These are phyloP conservation scores for Drosophila asahinai DNA, from an alignment of 1,140 invertebrate species.

Conservation along the genomic window DNA sequence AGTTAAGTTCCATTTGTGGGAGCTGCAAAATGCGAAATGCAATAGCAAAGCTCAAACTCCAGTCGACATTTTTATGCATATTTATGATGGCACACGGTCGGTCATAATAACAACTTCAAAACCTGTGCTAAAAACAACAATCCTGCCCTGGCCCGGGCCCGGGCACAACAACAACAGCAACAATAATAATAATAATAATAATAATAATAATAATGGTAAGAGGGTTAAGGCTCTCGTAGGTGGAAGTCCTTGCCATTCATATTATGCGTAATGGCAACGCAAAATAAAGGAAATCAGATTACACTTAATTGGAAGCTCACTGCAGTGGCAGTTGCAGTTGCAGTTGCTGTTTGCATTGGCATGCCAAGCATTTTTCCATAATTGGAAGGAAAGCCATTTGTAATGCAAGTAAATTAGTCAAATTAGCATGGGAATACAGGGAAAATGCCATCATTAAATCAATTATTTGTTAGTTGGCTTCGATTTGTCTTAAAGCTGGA, in stretches of 20 bases:
- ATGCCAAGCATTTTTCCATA: not conserved
- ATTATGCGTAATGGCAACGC: slow-evolving; percentile 40
- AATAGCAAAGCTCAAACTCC: slow-evolving; percentile 63
- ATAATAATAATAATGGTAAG: slow-evolving; percentile 15
- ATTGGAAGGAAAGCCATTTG: not conserved
- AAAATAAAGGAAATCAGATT: slow-evolving; percentile 7
- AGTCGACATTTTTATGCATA: slow-evolving; percentile 79
- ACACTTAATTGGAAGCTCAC: slow-evolving; percentile 12
- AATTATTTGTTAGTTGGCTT: not conserved
- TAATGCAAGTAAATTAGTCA: not conserved
- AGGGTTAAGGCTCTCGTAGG: slow-evolving; percentile 30
- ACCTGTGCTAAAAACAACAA: slow-evolving; percentile 7
- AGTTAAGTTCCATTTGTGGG: slow-evolving; percentile 61
- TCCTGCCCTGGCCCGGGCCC: not conserved
- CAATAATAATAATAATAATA: not conserved
- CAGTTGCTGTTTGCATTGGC: too few relatives aligned
- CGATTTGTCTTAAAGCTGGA: too few relatives aligned
- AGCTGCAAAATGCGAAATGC: slow-evolving; percentile 51
- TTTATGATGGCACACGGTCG: slow-evolving; percentile 62
- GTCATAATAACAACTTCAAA: slow-evolving; percentile 22
- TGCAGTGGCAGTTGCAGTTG: too few relatives aligned
- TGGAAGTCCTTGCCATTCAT: slow-evolving; percentile 20
- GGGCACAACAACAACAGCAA: not conserved
- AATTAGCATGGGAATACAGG: not conserved
- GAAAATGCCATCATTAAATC: not conserved